Conservation (phyloP, 2,888 invertebrate species). For the Dorcus parallelipipedus region DNA sequence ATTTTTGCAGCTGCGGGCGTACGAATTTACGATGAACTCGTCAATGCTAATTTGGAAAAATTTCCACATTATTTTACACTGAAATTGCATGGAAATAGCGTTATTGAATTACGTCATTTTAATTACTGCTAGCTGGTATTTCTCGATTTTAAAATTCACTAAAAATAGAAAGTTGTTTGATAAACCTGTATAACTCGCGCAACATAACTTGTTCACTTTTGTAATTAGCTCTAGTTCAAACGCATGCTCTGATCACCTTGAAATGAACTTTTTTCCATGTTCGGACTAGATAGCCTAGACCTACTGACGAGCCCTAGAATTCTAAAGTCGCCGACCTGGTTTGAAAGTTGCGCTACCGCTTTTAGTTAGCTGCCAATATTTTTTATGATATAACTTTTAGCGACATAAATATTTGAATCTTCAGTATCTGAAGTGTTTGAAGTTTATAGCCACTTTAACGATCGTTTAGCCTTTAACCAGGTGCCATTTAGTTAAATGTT, state of each 20-base stretch:
- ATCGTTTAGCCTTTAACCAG: no score
- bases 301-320: conserved; percentile 10
- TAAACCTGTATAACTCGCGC: not conserved
- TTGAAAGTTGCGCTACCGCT: conserved; percentile 4
- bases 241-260: conserved; percentile 4
- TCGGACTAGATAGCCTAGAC: conserved; percentile 12
- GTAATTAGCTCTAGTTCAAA: conserved; percentile 15
- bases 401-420: not conserved
- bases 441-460: no score
- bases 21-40: no score
- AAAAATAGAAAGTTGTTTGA: not conserved
- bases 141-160: no score
- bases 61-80: no score
- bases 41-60: no score
- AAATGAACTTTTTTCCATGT: conserved; percentile 6
- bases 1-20: no score
- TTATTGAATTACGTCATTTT: no score
- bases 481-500: no score
- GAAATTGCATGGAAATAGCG: no score
- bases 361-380: not conserved
- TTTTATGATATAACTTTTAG: no score
- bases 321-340: conserved; percentile 10
- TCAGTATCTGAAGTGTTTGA: not conserved
- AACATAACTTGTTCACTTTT: not conserved
- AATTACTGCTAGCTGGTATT: no score